phyloP scores from a whole-genome alignment of 2,888 invertebrate genomes.

The Prenolepis imparis region DNA sequence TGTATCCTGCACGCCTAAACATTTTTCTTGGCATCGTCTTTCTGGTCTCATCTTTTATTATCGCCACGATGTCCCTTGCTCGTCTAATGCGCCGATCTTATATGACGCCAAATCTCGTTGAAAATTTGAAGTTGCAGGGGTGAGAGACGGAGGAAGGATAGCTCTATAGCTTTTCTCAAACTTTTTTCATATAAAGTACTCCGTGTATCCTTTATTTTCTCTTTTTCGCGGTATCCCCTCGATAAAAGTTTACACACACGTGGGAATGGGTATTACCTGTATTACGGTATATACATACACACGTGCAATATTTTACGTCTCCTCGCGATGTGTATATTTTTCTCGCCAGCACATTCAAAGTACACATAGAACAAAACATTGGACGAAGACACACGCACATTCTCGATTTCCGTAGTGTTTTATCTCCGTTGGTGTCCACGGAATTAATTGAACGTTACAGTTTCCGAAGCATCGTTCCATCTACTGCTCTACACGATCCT shows the following conservation, averaged over 20 bases:
- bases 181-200: constrained; percentile 44
- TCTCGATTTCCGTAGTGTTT: constrained; percentile 41
- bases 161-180: constrained; percentile 2
- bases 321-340: background rate
- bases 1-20: constrained; percentile 54
- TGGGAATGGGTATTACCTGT: background rate
- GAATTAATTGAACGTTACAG: constrained; percentile 56
- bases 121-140: constrained; percentile 38
- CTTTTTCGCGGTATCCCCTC: background rate
- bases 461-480: constrained; percentile 44
- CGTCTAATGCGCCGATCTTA: constrained; percentile 28
- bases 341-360: constrained; percentile 14
- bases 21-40: constrained; percentile 23
- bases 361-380: constrained; percentile 13
- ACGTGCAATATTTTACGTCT: constrained; percentile 43
- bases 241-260: background rate
- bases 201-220: constrained; percentile 17
- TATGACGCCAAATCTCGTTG: constrained; percentile 35
- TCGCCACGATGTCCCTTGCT: constrained; percentile 4
- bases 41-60: constrained; percentile 42
- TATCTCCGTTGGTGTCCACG: constrained; percentile 40
- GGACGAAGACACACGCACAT: constrained; percentile 21
- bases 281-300: constrained; percentile 34
- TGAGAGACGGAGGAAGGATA: background rate
- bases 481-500: constrained; percentile 24